Conservation (phyloP, 1,140 invertebrate genomes). For the Drosophila ficusphila region DNA sequence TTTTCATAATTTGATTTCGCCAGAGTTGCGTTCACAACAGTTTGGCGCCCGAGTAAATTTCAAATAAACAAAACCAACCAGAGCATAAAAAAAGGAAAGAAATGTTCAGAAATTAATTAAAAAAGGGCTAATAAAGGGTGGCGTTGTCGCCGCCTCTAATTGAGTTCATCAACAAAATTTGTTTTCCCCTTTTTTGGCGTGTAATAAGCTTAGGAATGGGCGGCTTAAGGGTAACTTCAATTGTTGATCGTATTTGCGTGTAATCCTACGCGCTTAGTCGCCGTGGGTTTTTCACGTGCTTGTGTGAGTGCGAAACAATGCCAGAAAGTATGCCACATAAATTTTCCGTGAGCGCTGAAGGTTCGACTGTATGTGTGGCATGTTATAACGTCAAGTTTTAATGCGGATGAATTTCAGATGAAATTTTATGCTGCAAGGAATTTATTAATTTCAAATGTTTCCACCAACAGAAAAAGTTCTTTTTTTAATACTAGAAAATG, state of each 20-base stretch:
- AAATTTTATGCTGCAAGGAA: slow-evolving; percentile 14
- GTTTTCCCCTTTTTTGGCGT: neutral
- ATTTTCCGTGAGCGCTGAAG: slow-evolving; percentile 11
- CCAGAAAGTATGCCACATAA: slow-evolving; percentile 31
- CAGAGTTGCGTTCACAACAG: slow-evolving; percentile 20
- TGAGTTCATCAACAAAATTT: slow-evolving; percentile 76
- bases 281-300: slow-evolving; percentile 40
- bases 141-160: slow-evolving; percentile 43
- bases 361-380: neutral
- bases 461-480: neutral
- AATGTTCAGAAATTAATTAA: slow-evolving; percentile 71
- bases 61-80: slow-evolving; percentile 36
- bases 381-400: slow-evolving; percentile 18
- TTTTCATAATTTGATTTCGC: slow-evolving; percentile 76
- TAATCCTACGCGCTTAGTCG: slow-evolving; percentile 72
- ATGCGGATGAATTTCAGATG: slow-evolving; percentile 7
- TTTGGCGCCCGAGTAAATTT: slow-evolving; percentile 50
- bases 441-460: slow-evolving; percentile 22
- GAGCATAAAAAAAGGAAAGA: slow-evolving; percentile 17
- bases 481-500: no score
- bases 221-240: slow-evolving; percentile 61
- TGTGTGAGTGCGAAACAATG: slow-evolving; percentile 16
- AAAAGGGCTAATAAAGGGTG: slow-evolving; percentile 33
- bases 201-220: slow-evolving; percentile 57
- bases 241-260: slow-evolving; percentile 50